phyloP scores from a whole-genome alignment of 2,113 vertebrate species.

The Guaruba guarouba region DNA sequence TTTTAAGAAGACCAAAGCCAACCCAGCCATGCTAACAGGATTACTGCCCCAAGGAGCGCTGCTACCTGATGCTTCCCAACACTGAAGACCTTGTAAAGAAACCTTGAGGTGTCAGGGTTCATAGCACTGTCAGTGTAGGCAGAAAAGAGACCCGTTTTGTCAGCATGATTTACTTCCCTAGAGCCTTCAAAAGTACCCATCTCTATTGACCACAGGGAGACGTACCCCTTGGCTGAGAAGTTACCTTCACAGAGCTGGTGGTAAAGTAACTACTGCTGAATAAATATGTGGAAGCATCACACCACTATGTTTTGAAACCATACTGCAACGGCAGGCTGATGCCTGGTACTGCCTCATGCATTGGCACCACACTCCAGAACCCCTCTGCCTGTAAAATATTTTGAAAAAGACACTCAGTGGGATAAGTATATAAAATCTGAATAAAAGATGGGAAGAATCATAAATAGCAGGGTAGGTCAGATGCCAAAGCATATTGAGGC shows the following conservation, averaged over 20 bases:
- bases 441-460: conserved; percentile 5
- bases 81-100: background rate
- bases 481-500: background rate
- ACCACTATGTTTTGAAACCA: accelerated
- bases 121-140: background rate
- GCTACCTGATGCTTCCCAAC: background rate
- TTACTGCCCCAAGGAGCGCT: background rate
- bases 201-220: background rate
- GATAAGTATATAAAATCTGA: background rate
- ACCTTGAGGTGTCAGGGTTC: background rate
- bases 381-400: background rate
- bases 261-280: background rate
- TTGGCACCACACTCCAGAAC: background rate
- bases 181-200: background rate
- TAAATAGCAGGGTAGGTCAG: conserved; percentile 17
- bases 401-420: background rate
- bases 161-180: background rate
- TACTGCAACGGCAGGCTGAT: background rate
- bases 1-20: background rate
- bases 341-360: background rate
- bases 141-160: background rate
- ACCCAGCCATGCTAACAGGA: background rate
- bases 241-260: background rate
- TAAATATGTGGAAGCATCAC: background rate
- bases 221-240: background rate